Conservation (phyloP, 2,888 invertebrate genomes). For the Therioaphis trifolii region DNA sequence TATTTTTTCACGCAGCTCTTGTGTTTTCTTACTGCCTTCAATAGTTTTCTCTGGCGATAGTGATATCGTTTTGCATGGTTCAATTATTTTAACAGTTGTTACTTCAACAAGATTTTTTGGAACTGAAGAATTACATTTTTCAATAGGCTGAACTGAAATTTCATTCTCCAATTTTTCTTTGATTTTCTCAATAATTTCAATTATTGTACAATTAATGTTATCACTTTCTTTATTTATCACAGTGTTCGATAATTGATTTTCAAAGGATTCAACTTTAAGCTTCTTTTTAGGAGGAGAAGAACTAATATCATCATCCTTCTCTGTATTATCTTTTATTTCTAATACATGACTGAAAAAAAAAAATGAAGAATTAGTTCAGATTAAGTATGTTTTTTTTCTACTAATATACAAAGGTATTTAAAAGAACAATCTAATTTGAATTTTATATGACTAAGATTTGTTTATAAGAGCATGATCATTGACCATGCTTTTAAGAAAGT, state of each 20-base stretch:
- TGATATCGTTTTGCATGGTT: background rate
- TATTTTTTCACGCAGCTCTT: constrained; percentile 59
- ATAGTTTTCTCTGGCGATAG: background rate
- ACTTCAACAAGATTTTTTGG: background rate
- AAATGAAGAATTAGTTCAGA: too few relatives aligned
- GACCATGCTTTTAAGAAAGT: too few relatives aligned
- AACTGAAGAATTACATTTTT: constrained; percentile 9
- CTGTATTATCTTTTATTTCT: background rate
- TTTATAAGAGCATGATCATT: too few relatives aligned
- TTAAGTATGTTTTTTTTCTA: too few relatives aligned
- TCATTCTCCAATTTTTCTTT: constrained; percentile 13
- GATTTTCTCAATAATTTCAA: constrained; percentile 36
- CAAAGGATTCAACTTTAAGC: background rate
- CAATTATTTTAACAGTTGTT: background rate
- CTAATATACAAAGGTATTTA: too few relatives aligned
- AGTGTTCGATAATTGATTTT: background rate
- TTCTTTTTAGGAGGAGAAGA: constrained; percentile 28
- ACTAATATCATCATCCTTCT: background rate
- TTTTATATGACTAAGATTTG: too few relatives aligned
- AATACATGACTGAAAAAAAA: background rate
- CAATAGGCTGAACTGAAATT: background rate
- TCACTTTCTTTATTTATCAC: background rate
- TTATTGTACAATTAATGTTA: background rate
- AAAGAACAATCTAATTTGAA: too few relatives aligned
- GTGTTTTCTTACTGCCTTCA: background rate